Evolutionary conservation across 2,888 invertebrate species (phyloP), one percentile per base, ranked within the genome.

Genomic region (Mythimna pallens): DNA sequence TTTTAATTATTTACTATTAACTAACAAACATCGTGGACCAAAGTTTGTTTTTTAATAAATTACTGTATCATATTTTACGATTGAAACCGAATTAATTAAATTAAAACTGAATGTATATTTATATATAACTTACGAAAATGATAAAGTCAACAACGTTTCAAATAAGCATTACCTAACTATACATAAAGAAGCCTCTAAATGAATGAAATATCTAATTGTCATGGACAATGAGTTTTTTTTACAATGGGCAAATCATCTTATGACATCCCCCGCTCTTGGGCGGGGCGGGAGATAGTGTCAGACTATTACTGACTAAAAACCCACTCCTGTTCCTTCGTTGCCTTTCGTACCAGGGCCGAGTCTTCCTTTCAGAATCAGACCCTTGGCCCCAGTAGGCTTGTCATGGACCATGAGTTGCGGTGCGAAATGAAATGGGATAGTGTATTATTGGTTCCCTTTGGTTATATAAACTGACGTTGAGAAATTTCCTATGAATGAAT

Each of bases 401-500:
- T 47, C 17, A 47, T 72, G 14, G 70, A 71, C 22, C 55, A 70
- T 17, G 25, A 59, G 61, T 69, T 68, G 58, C 36, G 36, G 52
- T 75, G 69, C 65, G 70, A 69, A 84, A 70, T 58, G 43, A 70
- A 82, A 75, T 71, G 58, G 52, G 36, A 62, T 61, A 22, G 25
- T 47, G 14, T 64, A 30, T 66, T 69, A 64, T 78, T 61, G 57
- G 36, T 59, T 55, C 58, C 3, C 52, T 7, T 63, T 57, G 54
- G 25, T 74, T 55, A 68, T 62, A 70, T 55, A 55, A 62, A 36
- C 61, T 55, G 57, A 59, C 40, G 68, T 36, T 34, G n/a, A 68
- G 55, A 10, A 47, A 65, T 70, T 72, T 59, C 70, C 61, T 40
- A 36, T 69, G 36, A 65, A 81, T 90, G 82, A 88, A 88, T 87